phyloP scores from a whole-genome alignment of 2,113 vertebrate species.

The Charadrius vociferus region DNA sequence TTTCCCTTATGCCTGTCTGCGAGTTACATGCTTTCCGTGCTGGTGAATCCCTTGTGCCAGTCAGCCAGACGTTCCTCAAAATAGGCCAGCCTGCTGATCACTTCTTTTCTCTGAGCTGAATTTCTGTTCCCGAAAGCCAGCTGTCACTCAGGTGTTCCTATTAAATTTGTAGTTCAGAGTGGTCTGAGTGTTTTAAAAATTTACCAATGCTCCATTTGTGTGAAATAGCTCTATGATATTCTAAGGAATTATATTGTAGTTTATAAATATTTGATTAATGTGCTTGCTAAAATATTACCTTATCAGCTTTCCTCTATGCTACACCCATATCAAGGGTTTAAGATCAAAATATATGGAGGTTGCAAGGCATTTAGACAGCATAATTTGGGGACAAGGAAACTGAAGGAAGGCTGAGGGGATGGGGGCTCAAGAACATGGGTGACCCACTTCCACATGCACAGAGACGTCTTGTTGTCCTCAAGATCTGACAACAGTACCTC shows the following conservation, averaged over 20 bases:
- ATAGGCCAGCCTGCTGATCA: background rate
- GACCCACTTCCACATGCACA: background rate
- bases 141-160: slow-evolving; percentile 10
- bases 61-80: background rate
- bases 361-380: background rate
- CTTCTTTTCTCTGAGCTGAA: background rate
- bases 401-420: background rate
- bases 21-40: background rate
- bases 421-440: background rate
- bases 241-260: background rate
- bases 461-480: background rate
- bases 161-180: slow-evolving; percentile 33
- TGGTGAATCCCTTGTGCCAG: background rate
- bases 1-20: background rate
- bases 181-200: slow-evolving; percentile 16
- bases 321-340: background rate
- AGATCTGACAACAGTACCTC: background rate
- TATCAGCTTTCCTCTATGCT: background rate
- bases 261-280: slow-evolving; percentile 39
- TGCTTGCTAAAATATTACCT: background rate
- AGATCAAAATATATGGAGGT: background rate
- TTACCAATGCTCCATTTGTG: background rate
- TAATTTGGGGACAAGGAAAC: background rate
- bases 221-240: background rate
- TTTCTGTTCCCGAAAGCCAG: background rate